phyloP scores from a whole-genome alignment of 2,797 vertebrate species.

The Pseudomugil gertrudae region DNA sequence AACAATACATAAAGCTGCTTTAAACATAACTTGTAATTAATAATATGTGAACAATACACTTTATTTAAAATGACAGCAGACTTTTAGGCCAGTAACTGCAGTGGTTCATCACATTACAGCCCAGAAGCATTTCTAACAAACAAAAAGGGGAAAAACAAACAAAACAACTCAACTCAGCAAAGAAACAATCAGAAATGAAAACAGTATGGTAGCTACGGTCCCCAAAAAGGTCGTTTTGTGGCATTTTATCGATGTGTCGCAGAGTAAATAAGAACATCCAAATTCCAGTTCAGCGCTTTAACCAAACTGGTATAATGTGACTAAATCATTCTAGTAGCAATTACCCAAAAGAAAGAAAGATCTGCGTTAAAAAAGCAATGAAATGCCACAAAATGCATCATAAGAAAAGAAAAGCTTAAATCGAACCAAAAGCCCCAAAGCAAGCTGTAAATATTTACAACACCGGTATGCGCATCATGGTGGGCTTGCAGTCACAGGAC shows the following conservation, averaged over 20 bases:
- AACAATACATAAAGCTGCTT: slow-evolving; percentile 62
- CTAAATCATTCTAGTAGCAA: slow-evolving; percentile 29
- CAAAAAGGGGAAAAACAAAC: not conserved
- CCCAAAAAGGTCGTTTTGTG: slow-evolving; percentile 1
- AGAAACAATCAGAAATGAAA: slow-evolving; percentile 6
- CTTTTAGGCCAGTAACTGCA: slow-evolving; percentile 14
- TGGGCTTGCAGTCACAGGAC: slow-evolving; percentile 33
- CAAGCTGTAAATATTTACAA: slow-evolving; percentile 53
- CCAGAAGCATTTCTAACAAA: slow-evolving; percentile 6
- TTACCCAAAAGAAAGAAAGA: slow-evolving; percentile 10
- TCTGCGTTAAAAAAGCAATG: slow-evolving; percentile 17
- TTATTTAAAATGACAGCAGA: slow-evolving; percentile 17
- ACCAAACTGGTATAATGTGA: no score
- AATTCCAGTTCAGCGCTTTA: no score
- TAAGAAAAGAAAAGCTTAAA: slow-evolving; percentile 12
- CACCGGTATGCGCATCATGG: slow-evolving; percentile 61
- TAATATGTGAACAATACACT: slow-evolving; percentile 31
- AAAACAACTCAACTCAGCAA: not conserved
- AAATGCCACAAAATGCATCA: slow-evolving; percentile 33
- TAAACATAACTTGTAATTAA: slow-evolving; percentile 46
- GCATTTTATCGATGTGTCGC: slow-evolving; percentile 5
- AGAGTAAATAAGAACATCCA: no score
- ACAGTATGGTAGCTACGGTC: not conserved
- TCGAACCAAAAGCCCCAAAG: slow-evolving; percentile 40
- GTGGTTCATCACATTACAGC: slow-evolving; percentile 32